A percentile compares a stretch with the other conserved stretches of the same genome.
Evolutionary conservation across 2,888 invertebrate genomes (phyloP).

Genomic region (Rhimphoctona megacephalus): DNA sequence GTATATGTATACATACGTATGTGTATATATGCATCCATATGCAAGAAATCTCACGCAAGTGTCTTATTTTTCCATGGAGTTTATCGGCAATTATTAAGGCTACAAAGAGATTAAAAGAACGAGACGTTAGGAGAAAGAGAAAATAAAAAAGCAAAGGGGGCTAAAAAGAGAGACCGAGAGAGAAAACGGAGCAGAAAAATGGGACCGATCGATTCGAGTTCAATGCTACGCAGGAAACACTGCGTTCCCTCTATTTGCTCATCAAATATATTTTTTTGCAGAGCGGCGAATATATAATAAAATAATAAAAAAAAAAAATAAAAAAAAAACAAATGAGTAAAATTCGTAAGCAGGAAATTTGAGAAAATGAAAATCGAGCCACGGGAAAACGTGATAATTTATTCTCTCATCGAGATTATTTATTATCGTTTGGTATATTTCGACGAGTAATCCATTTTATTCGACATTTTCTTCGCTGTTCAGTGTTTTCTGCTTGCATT

Average conservation of each 20-base stretch:
- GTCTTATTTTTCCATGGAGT: constrained; percentile 80
- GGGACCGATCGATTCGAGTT: constrained; percentile 59
- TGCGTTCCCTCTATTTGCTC: constrained; percentile 54
- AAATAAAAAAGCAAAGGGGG: constrained; percentile 39
- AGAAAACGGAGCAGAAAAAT: constrained; percentile 43
- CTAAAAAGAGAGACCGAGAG: constrained; percentile 39
- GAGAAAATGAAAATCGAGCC: background rate
- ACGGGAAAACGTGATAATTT: constrained; percentile 21
- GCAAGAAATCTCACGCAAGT: constrained; percentile 81
- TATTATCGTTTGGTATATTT: constrained; percentile 3
- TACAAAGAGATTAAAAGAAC: constrained; percentile 63
- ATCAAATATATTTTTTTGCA: constrained; percentile 62
- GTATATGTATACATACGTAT: constrained; percentile 77
- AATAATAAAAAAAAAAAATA: constrained; percentile 30
- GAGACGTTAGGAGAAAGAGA: constrained; percentile 50
- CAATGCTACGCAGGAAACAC: constrained; percentile 63
- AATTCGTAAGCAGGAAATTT: constrained; percentile 11
- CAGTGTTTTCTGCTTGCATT: constrained; percentile 62
- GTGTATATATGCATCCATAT: constrained; percentile 77
- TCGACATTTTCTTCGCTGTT: constrained; percentile 3
- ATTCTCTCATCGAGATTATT: constrained; percentile 17
- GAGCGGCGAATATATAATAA: constrained; percentile 32
- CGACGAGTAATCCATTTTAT: constrained; percentile 3
- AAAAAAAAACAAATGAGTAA: background rate
- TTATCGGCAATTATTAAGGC: constrained; percentile 71